A percentile compares a stretch with the other conserved stretches of the same genome.
Evolutionary conservation across 2,113 vertebrate genomes (phyloP).

Genomic region (Tichodroma muraria): DNA sequence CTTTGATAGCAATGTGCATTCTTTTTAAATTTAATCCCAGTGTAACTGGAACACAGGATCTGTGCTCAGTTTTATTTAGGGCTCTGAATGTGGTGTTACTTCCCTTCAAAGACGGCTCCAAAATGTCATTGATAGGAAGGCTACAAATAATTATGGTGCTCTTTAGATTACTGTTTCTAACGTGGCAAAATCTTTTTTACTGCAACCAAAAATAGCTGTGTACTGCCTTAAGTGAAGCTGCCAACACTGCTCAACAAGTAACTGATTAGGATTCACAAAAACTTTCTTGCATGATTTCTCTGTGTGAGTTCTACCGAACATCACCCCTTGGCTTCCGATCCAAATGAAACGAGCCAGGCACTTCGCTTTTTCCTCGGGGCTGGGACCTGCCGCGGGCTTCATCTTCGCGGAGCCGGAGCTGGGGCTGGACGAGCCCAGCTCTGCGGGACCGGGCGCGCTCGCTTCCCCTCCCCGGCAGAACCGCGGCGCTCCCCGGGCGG

Average conservation of each 20-base stretch:
- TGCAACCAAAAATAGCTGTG: neutral
- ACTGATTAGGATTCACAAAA: neutral
- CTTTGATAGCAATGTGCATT: neutral
- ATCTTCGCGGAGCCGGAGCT: neutral
- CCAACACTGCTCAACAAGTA: neutral
- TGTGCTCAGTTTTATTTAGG: neutral
- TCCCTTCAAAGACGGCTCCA: neutral
- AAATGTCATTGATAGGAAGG: neutral
- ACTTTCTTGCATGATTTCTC: neutral
- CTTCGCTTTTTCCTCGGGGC: neutral
- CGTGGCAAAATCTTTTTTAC: neutral
- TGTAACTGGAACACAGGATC: neutral
- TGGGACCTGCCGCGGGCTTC: neutral
- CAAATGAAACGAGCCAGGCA: neutral
- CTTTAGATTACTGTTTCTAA: neutral
- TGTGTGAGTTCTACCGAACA: neutral
- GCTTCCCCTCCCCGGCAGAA: neutral
- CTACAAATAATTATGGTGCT: neutral
- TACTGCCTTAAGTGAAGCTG: neutral
- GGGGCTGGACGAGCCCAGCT: neutral
- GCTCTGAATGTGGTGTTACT: neutral
- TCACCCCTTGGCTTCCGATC: neutral
- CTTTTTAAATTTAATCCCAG: neutral
- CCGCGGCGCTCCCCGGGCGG: neutral
- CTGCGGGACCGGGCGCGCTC: too few species aligned